Base-by-base conservation (phyloP, 2,113 vertebrate species). In the Numida meleagris region DNA sequence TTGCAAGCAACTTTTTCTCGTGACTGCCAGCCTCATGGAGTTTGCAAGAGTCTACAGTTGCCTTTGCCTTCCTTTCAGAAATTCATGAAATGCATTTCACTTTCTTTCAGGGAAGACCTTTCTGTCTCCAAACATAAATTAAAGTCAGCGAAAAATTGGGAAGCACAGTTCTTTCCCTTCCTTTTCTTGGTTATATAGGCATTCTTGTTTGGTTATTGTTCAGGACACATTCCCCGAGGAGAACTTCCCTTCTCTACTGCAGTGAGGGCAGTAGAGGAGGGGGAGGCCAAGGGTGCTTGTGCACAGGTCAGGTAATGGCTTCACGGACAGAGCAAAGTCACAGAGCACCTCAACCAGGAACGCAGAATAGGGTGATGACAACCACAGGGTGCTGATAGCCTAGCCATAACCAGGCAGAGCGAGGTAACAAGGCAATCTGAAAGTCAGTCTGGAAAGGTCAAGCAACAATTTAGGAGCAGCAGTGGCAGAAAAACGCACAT, bases 1-100 rank as follows among this genome's bases (percentile, higher is more conserved):
- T 86, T 94, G 90, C 95, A 92, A 94, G 74, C 34, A 94, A 74
- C 36, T n/a, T 82, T 61, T 95, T 89, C 81, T 78, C 66, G 29
- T 82, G 66, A 51, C 66, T 92, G 78, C 53, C 93, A 89, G 53
- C 18, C 90, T 50, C 61, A 87, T 73, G 86, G 48, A 87, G 77
- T 51, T 38, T 80, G 20, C 9, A 66, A 62, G 21, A 72, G 12
- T 31, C 16, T 82, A 19, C 31, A 70, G 9, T 38, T 73, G 66
- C 63, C 58, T 89, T 95, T 80, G 66, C 45, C 67, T 92, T 87
- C 53, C n/a, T 94, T 89, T 94, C 78, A 87, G 81, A 89, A 92
- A 68, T 59, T 70, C 36, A 15, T 82, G 48, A 89, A 90, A 72
- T 6, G 4, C 29, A 38, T 82, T 83, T 89, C 73, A 36, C 27